Conservation (phyloP, 2,113 vertebrate genomes). For the Perognathus longimembris region DNA sequence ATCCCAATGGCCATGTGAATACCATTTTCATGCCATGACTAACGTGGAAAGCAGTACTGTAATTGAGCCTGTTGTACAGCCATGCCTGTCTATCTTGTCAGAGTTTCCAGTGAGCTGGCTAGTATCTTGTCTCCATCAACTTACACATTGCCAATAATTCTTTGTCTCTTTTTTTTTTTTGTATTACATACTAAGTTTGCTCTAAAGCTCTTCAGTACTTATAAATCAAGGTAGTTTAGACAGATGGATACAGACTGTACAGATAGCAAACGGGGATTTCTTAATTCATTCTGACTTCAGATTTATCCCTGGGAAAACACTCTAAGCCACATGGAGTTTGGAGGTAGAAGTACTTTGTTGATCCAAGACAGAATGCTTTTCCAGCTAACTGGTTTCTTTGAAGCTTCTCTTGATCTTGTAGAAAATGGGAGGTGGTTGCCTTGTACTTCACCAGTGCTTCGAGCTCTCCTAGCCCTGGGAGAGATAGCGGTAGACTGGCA, state of each 20-base stretch:
- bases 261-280: slow-evolving; percentile 14
- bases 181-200: slow-evolving; percentile 10
- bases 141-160: neutral
- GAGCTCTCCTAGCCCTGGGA: neutral
- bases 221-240: neutral
- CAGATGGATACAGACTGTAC: neutral
- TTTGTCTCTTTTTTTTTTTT: neutral
- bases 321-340: neutral
- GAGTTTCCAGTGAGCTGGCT: neutral
- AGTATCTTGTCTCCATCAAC: neutral
- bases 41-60: neutral
- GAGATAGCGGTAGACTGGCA: neutral
- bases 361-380: slow-evolving; percentile 26
- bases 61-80: no score
- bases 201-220: neutral
- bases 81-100: neutral
- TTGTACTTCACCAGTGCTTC: neutral
- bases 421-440: neutral
- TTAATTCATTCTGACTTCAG: neutral
- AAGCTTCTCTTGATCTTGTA: neutral
- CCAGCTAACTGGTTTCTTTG: neutral
- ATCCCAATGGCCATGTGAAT: neutral
- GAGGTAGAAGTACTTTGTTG: neutral
- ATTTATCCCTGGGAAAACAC: slow-evolving; percentile 5
- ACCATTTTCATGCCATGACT: neutral